These are phyloP conservation scores for Cephus runcator DNA, from an alignment of 2,888 invertebrate species.

Conservation along the genomic window DNA sequence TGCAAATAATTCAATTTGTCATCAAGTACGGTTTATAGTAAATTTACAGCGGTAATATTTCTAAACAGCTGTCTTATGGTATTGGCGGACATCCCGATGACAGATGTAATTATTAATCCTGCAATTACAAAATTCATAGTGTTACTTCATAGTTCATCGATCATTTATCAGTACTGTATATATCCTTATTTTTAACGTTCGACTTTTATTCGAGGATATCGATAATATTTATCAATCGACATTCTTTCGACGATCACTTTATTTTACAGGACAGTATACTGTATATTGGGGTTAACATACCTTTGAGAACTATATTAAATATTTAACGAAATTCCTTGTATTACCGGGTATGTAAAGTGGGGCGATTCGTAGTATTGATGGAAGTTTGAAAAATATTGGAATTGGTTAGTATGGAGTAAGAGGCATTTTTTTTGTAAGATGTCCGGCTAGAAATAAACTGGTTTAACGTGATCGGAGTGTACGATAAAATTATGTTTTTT, in stretches of 20 bases:
- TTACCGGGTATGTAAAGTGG: not conserved
- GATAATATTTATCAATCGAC: too few relatives aligned
- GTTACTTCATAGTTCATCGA: not conserved
- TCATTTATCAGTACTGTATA: not conserved
- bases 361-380: not conserved
- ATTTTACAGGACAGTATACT: not conserved
- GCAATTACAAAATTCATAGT: not conserved
- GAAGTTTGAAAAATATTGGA: not conserved
- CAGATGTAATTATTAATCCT: constrained; percentile 2
- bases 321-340: not conserved
- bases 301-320: not conserved
- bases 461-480: not conserved
- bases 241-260: too few relatives aligned
- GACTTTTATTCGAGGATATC: too few relatives aligned
- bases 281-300: not conserved
- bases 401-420: not conserved
- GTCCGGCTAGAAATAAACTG: not conserved
- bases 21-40: not conserved
- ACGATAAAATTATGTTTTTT: not conserved
- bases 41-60: not conserved
- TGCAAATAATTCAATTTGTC: not conserved
- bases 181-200: not conserved
- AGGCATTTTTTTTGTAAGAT: not conserved
- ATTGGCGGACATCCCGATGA: not conserved
- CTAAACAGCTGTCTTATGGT: not conserved